Percentiles rank a stretch among this genome's conserved stretches.
Evolutionary conservation across 2,797 vertebrate genomes (phyloP).

Genomic region (Clarias pachynema): DNA sequence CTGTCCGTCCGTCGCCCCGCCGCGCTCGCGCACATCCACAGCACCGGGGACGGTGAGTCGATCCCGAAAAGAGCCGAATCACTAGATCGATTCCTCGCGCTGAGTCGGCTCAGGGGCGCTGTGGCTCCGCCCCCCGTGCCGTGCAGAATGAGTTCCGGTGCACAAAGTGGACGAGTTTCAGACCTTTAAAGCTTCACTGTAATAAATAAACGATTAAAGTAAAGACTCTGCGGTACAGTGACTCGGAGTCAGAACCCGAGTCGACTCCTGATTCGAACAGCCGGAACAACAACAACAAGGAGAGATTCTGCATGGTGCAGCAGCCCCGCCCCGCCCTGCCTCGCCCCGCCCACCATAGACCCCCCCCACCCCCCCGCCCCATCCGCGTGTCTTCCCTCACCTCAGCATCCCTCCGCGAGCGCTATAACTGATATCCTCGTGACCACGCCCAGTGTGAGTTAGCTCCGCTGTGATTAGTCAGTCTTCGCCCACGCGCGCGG

Average conservation of each 20-base stretch:
- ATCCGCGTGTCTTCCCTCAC: not conserved
- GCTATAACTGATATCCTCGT: not conserved
- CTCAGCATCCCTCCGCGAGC: not conserved
- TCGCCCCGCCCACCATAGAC: too few relatives aligned
- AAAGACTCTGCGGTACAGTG: not conserved
- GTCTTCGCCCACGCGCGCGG: not conserved
- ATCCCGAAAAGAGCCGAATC: not conserved
- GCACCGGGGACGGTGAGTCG: not conserved
- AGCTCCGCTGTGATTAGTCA: not conserved
- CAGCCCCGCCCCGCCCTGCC: not conserved
- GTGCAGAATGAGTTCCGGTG: too few relatives aligned
- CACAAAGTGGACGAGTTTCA: too few relatives aligned
- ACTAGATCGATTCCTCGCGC: not conserved
- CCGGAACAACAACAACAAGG: not conserved
- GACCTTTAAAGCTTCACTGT: not conserved
- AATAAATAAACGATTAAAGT: too few relatives aligned
- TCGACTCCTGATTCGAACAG: slow-evolving; percentile 2
- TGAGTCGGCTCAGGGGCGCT: not conserved
- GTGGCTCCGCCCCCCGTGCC: too few relatives aligned
- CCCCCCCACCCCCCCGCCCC: not conserved
- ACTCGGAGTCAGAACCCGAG: not conserved
- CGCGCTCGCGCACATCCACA: slow-evolving; percentile 15
- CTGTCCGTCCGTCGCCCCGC: not conserved
- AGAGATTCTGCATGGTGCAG: slow-evolving; percentile 6
- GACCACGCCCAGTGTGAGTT: not conserved